Base-by-base conservation (phyloP, 2,113 vertebrate species). In the Ceratotherium simum region DNA sequence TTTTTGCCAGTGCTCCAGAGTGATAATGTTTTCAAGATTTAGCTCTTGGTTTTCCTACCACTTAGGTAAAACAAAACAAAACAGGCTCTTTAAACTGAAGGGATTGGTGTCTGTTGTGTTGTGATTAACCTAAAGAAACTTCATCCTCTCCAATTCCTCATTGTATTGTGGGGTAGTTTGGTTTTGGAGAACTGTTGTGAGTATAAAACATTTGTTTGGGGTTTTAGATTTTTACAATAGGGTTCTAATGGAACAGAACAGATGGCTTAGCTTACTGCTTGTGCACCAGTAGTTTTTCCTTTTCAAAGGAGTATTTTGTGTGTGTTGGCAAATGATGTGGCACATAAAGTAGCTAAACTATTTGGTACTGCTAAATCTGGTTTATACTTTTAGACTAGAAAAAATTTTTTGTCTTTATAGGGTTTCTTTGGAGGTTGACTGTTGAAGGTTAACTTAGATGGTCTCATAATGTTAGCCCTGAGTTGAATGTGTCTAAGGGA, bases 371-470 rank as follows among this genome's bases (percentile, higher is more conserved):
- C 89, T 94, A 18, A 88, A 60, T 96, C 54, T 98, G 33, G 75
- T 96, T 97, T 97, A 89, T 98, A 78, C 84, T 91, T 82, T 89
- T 87, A 85, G 33, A 60, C 56, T 17, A 36, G 91, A 98, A 96
- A 90, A 90, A 98, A 67, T 94, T 69, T 51, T 94, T 72, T 96
- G 25, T 96, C 73, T 82, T 89, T 17, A 85, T 96, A 81, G 85
- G 97, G 97, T 98, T 96, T 97, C 96, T 58, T 97, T 95, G 97
- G 83, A 94, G 79, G 89, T 96, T 97, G n/a, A 96, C 51, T 98
- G 97, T 97, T 88, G 91, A 96, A 94, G 20, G 18, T 46, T 48
- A 0, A 91, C 81, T 97, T 97, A 75, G 81, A 60, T 96, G 97
- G 81, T 98, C 95, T 97, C 97, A 91, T 95, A 90, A 97, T 0